A percentile compares a stretch with the other conserved stretches of the same genome.
Evolutionary conservation across 1,140 invertebrate genomes (phyloP).

Genomic region (Steinernema feltiae): DNA sequence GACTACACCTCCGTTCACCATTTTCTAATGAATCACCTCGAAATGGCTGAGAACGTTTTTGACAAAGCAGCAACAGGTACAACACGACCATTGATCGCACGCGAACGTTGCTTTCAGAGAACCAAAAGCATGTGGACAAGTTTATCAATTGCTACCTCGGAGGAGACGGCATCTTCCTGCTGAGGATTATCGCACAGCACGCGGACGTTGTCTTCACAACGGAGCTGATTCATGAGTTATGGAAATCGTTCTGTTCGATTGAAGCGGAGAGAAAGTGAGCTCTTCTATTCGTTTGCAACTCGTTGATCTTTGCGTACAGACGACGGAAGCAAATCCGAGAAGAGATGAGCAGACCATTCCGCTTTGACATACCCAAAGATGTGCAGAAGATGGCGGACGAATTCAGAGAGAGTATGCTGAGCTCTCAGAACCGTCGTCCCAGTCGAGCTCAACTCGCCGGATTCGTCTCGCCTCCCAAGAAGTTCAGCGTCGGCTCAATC

Average conservation of each 20-base stretch:
- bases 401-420: not conserved
- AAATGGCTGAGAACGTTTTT: conserved; percentile 50
- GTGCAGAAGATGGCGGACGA: not conserved
- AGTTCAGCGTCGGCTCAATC: not conserved
- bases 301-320: not conserved
- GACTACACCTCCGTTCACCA: conserved; percentile 46
- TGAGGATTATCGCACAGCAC: conserved; percentile 52
- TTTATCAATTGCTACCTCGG: conserved; percentile 47
- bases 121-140: conserved; percentile 37
- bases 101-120: conserved; percentile 26
- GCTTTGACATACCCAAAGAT: not conserved
- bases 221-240: conserved; percentile 44
- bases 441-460: not conserved
- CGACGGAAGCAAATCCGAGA: not conserved
- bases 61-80: conserved; percentile 34
- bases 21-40: conserved; percentile 52
- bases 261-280: conserved; percentile 40
- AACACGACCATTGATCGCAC: not conserved
- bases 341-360: not conserved
- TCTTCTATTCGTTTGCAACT: not conserved
- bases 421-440: not conserved
- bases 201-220: conserved; percentile 56
- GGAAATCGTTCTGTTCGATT: conserved; percentile 44
- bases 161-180: conserved; percentile 48
- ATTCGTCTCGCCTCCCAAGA: not conserved